Base-by-base conservation (phyloP, 2,113 vertebrate species). In the Motacilla alba region DNA sequence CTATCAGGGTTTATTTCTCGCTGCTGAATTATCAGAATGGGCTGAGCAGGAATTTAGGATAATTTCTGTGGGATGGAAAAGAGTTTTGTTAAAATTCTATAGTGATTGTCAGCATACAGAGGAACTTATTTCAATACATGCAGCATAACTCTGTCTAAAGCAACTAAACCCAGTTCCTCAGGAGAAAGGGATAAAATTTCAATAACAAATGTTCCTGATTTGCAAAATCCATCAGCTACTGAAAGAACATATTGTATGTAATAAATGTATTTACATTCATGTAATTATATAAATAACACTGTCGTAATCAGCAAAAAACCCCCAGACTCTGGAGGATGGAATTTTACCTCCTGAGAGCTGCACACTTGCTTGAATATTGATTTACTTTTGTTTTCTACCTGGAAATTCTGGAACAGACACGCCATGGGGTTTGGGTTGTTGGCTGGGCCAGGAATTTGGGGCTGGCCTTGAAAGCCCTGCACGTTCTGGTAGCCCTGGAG, bases 371-470 rank as follows among this genome's bases (percentile, higher is more conserved):
- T 26, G 53, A 64, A 44, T 3, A 88, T 5, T 0, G 35, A 74
- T 22, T 81, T 14, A 12, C 30, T 56, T 89, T n/a, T 43, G 56
- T 64, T 82, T 58, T 53, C 73, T 98, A 99, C 99, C 99, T 99
- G 99, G 97, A 99, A 99, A 94, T 99, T 99, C 95, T 99, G 99
- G 98, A 99, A 99, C 88, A 99, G 98, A 98, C 99, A 99, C 37
- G 98, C 98, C 99, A 99, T 98, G 93, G 98, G 98, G 97, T 98
- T 98, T 24, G 98, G 97, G 85, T 96, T 98, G 97, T 96, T 97
- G 87, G 99, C 97, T 70, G 98, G 93, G 88, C 98, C 99, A 70
- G 98, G 96, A 80, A 98, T 95, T 52, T 99, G 96, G 56, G 98
- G 83, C 93, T 99, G 99, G 96, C 98, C 98, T 96, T 98, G 99